Percentiles rank a stretch among this genome's conserved stretches.
Conservation (phyloP, 2,113 vertebrate species). For the Cebidichthys violaceus region DNA sequence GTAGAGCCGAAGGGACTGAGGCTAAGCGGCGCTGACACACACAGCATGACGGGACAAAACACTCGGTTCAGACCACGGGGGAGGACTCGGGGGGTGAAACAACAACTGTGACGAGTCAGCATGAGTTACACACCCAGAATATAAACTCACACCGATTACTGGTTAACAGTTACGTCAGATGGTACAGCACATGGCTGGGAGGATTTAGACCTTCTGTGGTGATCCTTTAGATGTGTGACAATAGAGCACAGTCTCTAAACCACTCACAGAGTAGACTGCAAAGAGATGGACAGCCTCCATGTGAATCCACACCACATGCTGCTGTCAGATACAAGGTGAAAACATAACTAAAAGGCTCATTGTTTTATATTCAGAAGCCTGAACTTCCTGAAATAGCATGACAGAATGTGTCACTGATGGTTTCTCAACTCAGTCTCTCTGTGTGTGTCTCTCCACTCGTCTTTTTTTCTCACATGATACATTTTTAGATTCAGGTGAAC, state of each 20-base stretch:
- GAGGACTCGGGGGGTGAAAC: neutral
- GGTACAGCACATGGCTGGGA: neutral
- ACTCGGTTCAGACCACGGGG: conserved; percentile 27
- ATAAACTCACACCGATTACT: conserved; percentile 5
- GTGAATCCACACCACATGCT: conserved; percentile 1
- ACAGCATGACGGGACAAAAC: conserved; percentile 38
- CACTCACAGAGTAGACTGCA: neutral
- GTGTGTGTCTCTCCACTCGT: neutral
- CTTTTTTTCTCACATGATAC: neutral
- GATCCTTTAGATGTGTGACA: neutral
- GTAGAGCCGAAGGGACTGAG: conserved; percentile 5
- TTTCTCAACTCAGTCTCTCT: neutral
- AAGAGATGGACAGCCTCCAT: conserved; percentile 14
- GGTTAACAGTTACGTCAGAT: neutral
- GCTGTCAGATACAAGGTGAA: neutral
- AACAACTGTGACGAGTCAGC: conserved; percentile 23
- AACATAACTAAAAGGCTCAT: neutral
- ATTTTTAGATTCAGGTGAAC: conserved; percentile 42
- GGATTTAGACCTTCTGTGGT: neutral
- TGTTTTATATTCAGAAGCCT: conserved; percentile 21
- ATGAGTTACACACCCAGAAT: neutral
- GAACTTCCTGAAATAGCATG: conserved; percentile 36
- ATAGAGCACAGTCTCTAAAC: conserved; percentile 1
- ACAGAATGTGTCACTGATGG: neutral
- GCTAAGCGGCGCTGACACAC: conserved; percentile 42